phyloP scores from a whole-genome alignment of 1,140 invertebrate species.

The Drosophila ananassae region DNA sequence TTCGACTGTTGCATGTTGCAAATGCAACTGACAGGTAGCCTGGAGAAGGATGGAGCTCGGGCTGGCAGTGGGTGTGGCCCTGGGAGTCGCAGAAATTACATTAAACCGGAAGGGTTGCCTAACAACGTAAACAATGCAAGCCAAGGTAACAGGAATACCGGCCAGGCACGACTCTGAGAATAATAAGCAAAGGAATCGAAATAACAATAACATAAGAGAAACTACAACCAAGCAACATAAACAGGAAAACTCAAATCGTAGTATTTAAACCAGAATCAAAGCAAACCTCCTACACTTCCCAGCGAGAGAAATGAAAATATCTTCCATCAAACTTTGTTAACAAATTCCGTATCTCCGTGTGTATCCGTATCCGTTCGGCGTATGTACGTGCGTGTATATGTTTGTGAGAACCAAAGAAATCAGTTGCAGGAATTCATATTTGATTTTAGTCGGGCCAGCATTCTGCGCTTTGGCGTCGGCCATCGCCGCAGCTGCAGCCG shows the following conservation, averaged over 20 bases:
- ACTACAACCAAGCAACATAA: constrained; percentile 17
- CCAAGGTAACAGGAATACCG: constrained; percentile 40
- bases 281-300: constrained; percentile 35
- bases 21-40: constrained; percentile 69
- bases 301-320: constrained; percentile 60
- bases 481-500: constrained; percentile 32
- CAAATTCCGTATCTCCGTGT: constrained; percentile 42
- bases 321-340: constrained; percentile 46
- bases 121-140: constrained; percentile 35
- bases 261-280: constrained; percentile 53
- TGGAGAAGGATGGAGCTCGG: constrained; percentile 7
- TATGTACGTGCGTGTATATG: constrained; percentile 1
- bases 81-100: constrained; percentile 50
- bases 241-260: constrained; percentile 33
- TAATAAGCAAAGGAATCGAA: constrained; percentile 28
- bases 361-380: constrained; percentile 1
- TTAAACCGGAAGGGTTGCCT: constrained; percentile 48
- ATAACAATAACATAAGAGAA: constrained; percentile 14
- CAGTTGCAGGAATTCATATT: constrained; percentile 59
- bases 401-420: constrained; percentile 15
- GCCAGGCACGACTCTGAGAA: constrained; percentile 10
- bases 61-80: constrained; percentile 21
- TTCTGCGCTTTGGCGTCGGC: constrained; percentile 25
- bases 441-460: constrained; percentile 40
- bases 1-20: constrained; percentile 64